Evolutionary conservation across 2,113 vertebrate species (phyloP), one percentile per base, ranked within the genome.

Genomic region (Noctilio leporinus): DNA sequence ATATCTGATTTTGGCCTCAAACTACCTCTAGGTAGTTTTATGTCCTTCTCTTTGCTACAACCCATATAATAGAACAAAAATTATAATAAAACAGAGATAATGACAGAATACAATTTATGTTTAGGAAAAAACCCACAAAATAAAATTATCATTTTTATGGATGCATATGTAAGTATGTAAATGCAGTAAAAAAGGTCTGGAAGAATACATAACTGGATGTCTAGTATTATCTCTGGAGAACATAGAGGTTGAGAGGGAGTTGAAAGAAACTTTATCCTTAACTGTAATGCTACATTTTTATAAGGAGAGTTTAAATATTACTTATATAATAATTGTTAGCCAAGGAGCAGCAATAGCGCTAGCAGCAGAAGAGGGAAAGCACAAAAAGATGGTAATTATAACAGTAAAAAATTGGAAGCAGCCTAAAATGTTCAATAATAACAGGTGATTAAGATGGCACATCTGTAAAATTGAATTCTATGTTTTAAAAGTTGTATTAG

Each of bases 261-360:
- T 82, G 38, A 86, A 73, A 89, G 70, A 93, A 81, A 81, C 64
- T 73, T 96, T 89, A 94, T 40, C 33, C 30, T 96, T 88, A 88
- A 47, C 20, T 88, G 8, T 91, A 55, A 90, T 19, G n/a, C 38
- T 86, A 70, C 62, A 76, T 70, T 91, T 87, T 77, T 73, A 77
- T 62, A 92, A 83, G 38, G 73, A 89, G 40, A 83, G 53, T 91
- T 12, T 45, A 3, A 28, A 47, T 89, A 80, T 59, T 84, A 84
- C 19, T 64, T 87, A 82, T 64, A 15, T 47, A 93, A 91, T 86
- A 95, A 96, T 22, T 86, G 9, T 83, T 77, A 89, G 24, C 64
- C 40, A 91, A 93, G 70, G 65, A 85, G 43, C 24, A 77, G 55
- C 55, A 92, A 59, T 14, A 87, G 24, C n/a, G 81, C 40, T 40